These are phyloP conservation scores for Parazoanthus darwini DNA, from an alignment of 92 coral and sea anemone species.

Conservation along the genomic window DNA sequence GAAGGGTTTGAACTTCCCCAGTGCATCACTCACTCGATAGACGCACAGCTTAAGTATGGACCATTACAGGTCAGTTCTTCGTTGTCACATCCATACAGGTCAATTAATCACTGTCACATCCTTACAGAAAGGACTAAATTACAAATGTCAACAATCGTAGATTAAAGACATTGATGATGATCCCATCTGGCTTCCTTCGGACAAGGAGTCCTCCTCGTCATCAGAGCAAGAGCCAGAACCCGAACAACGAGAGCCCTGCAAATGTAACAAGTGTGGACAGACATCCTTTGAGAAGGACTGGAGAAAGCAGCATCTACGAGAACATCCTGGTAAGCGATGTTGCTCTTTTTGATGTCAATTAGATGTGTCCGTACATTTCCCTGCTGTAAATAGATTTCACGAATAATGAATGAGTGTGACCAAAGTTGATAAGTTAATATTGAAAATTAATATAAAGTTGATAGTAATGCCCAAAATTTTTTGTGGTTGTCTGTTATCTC, in stretches of 20 bases:
- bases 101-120: background rate
- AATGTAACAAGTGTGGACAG: conserved; percentile 25
- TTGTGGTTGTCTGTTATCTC: no score
- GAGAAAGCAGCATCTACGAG: conserved; percentile 22
- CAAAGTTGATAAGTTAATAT: no score
- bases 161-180: conserved; percentile 38
- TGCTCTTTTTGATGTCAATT: no score
- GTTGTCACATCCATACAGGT: background rate
- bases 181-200: conserved; percentile 25
- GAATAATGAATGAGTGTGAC: no score
- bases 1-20: no score
- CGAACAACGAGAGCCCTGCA: background rate
- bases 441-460: no score
- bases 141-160: background rate
- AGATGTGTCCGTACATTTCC: no score
- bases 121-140: background rate
- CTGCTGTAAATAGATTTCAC: no score
- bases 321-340: conserved; percentile 23
- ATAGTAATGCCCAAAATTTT: no score
- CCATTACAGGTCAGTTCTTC: background rate
- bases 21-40: no score
- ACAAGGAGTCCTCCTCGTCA: conserved; percentile 6
- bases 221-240: background rate
- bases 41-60: no score
- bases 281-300: conserved; percentile 21